Evolutionary conservation across 92 coral and sea anemone genomes (phyloP).

Genomic region (Actinostola sp.): DNA sequence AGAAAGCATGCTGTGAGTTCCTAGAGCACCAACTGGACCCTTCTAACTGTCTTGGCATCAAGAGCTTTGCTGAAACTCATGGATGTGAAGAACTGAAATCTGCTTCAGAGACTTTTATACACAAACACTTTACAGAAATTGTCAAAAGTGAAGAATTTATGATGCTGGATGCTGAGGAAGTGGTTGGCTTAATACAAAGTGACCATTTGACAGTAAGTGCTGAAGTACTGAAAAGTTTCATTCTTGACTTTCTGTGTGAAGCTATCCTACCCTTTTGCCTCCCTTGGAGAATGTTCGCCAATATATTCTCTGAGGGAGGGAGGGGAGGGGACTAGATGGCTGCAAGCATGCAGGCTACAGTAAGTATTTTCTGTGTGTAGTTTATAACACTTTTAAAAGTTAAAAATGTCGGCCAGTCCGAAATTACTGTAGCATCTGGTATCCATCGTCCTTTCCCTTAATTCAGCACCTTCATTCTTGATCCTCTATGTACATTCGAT

Average conservation of each 20-base stretch:
- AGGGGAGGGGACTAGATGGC: too few relatives aligned
- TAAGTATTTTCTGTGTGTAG: background rate
- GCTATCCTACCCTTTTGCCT: too few relatives aligned
- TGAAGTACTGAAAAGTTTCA: background rate
- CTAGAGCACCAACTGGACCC: conserved; percentile 91
- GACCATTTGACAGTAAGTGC: conserved; percentile 91
- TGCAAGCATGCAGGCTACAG: too few relatives aligned
- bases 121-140: conserved; percentile 88
- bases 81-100: conserved; percentile 80
- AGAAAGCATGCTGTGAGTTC: conserved; percentile 94
- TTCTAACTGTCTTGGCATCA: conserved; percentile 91
- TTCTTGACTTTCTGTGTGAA: too few relatives aligned
- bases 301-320: too few relatives aligned
- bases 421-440: too few relatives aligned
- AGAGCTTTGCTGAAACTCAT: conserved; percentile 92
- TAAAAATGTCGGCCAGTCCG: too few relatives aligned
- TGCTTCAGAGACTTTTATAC: conserved; percentile 84
- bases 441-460: too few relatives aligned
- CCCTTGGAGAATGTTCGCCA: too few relatives aligned
- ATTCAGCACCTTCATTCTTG: too few relatives aligned
- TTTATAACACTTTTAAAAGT: background rate
- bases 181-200: conserved; percentile 68
- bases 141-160: conserved; percentile 91
- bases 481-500: too few relatives aligned
- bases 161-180: conserved; percentile 66